A percentile compares a stretch with the other conserved stretches of the same genome.
phyloP scores from a whole-genome alignment of 2,888 invertebrate genomes.

The Eristalinus aeneus region DNA sequence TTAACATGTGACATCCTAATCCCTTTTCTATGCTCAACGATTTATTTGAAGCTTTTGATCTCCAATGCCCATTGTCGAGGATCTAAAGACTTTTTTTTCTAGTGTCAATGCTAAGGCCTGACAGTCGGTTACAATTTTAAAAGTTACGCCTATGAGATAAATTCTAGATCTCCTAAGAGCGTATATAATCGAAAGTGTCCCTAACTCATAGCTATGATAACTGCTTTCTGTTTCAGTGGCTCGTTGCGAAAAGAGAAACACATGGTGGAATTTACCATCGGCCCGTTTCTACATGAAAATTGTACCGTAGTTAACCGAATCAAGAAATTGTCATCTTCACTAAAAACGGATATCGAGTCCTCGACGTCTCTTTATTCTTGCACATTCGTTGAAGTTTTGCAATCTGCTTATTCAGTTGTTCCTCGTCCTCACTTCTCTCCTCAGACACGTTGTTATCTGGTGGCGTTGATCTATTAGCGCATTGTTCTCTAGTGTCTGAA shows the following conservation, averaged over 20 bases:
- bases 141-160: slow-evolving; percentile 51
- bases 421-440: too few relatives aligned
- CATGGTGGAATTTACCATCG: slow-evolving; percentile 72
- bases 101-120: slow-evolving; percentile 66
- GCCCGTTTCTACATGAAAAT: slow-evolving; percentile 70
- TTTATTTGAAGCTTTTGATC: slow-evolving; percentile 67
- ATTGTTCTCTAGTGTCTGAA: too few relatives aligned
- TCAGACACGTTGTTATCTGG: too few relatives aligned
- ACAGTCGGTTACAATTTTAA: slow-evolving; percentile 74
- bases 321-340: too few relatives aligned
- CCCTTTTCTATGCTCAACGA: slow-evolving; percentile 63
- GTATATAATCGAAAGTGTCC: too few relatives aligned
- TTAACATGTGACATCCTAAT: slow-evolving; percentile 74
- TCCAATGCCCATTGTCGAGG: slow-evolving; percentile 68
- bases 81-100: slow-evolving; percentile 59
- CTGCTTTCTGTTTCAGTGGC: slow-evolving; percentile 71
- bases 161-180: slow-evolving; percentile 16
- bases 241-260: slow-evolving; percentile 73
- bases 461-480: too few relatives aligned
- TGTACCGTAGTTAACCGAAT: slow-evolving; percentile 72
- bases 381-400: too few relatives aligned
- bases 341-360: too few relatives aligned
- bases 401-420: too few relatives aligned
- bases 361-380: too few relatives aligned
- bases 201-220: slow-evolving; percentile 58